phyloP scores from a whole-genome alignment of 92 coral and sea anemone species.

The Phenganax stokvisi region DNA sequence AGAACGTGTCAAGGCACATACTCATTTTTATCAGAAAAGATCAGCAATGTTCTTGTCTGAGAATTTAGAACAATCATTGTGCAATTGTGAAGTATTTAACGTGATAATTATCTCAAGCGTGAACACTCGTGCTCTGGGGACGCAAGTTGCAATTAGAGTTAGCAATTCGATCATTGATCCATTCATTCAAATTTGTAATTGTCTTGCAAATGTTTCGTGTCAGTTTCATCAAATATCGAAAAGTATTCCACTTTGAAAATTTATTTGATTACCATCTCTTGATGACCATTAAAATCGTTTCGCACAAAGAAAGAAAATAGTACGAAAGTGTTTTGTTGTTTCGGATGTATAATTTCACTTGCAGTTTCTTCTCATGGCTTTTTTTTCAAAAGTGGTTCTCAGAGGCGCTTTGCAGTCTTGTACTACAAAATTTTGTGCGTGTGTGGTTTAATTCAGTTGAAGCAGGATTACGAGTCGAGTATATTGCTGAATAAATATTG shows the following conservation, averaged over 20 bases:
- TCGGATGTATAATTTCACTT: background rate
- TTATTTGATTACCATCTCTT: slow-evolving; percentile 33
- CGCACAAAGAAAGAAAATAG: slow-evolving; percentile 12
- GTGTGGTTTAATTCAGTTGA: background rate
- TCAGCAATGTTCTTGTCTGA: background rate
- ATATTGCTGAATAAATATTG: slow-evolving; percentile 10
- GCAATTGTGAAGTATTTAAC: background rate
- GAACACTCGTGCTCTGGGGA: background rate
- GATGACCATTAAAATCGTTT: slow-evolving; percentile 22
- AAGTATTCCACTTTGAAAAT: slow-evolving; percentile 31
- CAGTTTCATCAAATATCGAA: slow-evolving; percentile 21
- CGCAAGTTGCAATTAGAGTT: slow-evolving; percentile 51
- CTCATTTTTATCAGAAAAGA: background rate
- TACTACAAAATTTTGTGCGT: background rate
- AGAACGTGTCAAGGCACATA: slow-evolving; percentile 33
- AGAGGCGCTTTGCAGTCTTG: background rate
- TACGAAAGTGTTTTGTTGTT: background rate
- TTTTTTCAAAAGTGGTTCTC: background rate
- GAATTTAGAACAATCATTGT: background rate
- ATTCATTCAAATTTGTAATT: slow-evolving; percentile 92
- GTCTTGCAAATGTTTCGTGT: slow-evolving; percentile 50
- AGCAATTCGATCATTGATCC: slow-evolving; percentile 74
- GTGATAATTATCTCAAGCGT: background rate
- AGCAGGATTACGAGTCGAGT: background rate
- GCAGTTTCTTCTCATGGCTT: slow-evolving; percentile 7